A percentile compares a stretch with the other conserved stretches of the same genome.
These are phyloP conservation scores for Pogonocherus hispidulus DNA, from an alignment of 2,888 invertebrate genomes.

Conservation along the genomic window DNA sequence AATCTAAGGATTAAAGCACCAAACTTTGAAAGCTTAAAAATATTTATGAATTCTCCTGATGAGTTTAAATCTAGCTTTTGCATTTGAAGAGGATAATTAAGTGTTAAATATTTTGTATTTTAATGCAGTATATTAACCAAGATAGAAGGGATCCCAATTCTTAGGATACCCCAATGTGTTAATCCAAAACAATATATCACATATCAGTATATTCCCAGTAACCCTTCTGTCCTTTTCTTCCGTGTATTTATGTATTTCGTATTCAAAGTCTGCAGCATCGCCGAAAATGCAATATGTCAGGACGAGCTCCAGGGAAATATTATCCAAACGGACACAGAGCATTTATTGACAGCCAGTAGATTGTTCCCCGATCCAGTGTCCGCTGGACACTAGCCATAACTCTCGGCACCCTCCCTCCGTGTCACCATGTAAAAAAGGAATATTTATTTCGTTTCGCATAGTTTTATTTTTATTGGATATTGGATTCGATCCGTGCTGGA, in stretches of 20 bases:
- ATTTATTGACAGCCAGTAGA: conserved; percentile 69
- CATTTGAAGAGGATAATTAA: no score
- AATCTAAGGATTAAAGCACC: no score
- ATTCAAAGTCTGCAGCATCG: conserved; percentile 61
- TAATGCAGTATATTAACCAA: no score
- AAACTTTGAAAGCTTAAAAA: no score
- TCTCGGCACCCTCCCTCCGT: conserved; percentile 60
- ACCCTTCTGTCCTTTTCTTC: not conserved
- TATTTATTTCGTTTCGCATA: conserved; percentile 66
- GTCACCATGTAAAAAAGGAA: conserved; percentile 61
- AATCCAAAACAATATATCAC: no score
- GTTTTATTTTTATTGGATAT: conserved; percentile 66
- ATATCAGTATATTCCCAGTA: no score
- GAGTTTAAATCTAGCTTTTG: no score
- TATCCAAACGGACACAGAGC: conserved; percentile 64
- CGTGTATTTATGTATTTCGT: conserved; percentile 55
- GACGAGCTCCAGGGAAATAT: conserved; percentile 67
- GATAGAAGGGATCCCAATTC: no score
- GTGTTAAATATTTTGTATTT: no score
- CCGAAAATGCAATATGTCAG: conserved; percentile 67
- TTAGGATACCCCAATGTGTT: no score
- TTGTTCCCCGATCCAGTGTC: conserved; percentile 68
- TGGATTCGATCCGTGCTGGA: conserved; percentile 62
- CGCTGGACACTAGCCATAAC: conserved; percentile 67
- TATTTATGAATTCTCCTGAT: no score